These are phyloP conservation scores for Cerastis rubricosa DNA, from an alignment of 2,888 invertebrate species.

Conservation along the genomic window DNA sequence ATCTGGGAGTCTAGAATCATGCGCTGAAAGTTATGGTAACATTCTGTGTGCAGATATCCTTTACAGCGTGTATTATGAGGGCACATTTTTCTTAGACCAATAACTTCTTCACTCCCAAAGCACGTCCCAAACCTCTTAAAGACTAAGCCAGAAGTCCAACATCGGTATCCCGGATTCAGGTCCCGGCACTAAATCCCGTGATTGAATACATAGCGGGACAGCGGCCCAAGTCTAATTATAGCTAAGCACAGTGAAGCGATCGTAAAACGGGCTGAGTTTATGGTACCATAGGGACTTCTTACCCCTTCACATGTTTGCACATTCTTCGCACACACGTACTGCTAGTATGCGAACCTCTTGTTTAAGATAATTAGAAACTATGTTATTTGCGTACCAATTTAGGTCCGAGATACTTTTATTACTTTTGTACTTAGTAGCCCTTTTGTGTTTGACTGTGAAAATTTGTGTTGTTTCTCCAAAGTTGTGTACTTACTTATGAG, in stretches of 20 bases:
- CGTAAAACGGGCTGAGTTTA: constrained; percentile 72
- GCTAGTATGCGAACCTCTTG: constrained; percentile 47
- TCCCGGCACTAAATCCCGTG: constrained; percentile 64
- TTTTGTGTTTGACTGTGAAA: constrained; percentile 22
- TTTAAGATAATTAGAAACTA: constrained; percentile 59
- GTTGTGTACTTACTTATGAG: background rate
- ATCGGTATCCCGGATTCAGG: constrained; percentile 32
- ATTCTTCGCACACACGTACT: constrained; percentile 58
- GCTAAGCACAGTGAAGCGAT: constrained; percentile 67
- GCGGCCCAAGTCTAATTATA: constrained; percentile 73
- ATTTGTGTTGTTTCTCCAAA: constrained; percentile 4
- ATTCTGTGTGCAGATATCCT: no score
- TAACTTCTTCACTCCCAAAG: constrained; percentile 21
- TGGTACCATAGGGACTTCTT: constrained; percentile 68
- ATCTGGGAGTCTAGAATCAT: background rate
- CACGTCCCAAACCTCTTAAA: constrained; percentile 43
- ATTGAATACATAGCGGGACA: constrained; percentile 70
- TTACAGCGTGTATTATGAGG: background rate
- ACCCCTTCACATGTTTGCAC: constrained; percentile 60
- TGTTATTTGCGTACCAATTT: constrained; percentile 50
- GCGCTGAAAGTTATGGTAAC: background rate
- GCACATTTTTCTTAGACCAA: constrained; percentile 19
- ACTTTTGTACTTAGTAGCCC: constrained; percentile 25
- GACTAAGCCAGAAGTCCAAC: constrained; percentile 36
- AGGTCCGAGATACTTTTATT: constrained; percentile 46